Base-by-base conservation (phyloP, 2,797 vertebrate genomes). In the Vireo griseus region DNA sequence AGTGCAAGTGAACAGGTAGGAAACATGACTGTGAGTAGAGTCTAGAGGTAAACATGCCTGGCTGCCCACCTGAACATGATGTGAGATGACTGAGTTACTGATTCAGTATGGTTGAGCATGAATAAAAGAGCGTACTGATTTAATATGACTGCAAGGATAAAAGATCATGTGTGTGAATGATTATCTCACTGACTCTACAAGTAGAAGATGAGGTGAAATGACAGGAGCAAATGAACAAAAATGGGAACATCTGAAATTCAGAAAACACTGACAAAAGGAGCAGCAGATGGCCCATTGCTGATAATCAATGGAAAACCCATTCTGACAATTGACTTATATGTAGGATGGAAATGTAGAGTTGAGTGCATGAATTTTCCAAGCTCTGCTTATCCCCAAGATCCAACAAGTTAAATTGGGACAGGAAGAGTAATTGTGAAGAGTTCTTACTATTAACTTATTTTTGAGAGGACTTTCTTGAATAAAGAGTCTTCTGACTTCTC, bases 41-140 rank as follows among this genome's bases (percentile, higher is more conserved):
- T 79, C 80, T 92, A 66, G 66, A 91, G 81, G 66, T 68, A 87
- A 91, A 62, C 48, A 61, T 74, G 83, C 65, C 91, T 92, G 80
- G 52, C 69, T 94, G 65, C 72, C 73, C 88, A 35, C 59, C 57
- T 88, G 74, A 61, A 54, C 0, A 0, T 52, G 89, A 93, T 95
- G 74, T 54, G 88, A 78, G 76, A 12, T 78, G 92, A 62, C 85
- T 39, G 72, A 94, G 33, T 59, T 86, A 52, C 88, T 90, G 90
- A 92, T 94, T 84, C 88, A 88, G 26, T 76, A 82, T 13, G 73
- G 52, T 28, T 88, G 67, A 84, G 58, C 45, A 61, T 6, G 57
- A 81, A 59, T 57, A 75, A 95, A 95, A 94, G 71, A 66, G 48
- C 69, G 67, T 37, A 24, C 29, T 82, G 73, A 86, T 82, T 72